Base-by-base conservation (phyloP, 2,797 vertebrate genomes). In the Sebastes trivittatus region DNA sequence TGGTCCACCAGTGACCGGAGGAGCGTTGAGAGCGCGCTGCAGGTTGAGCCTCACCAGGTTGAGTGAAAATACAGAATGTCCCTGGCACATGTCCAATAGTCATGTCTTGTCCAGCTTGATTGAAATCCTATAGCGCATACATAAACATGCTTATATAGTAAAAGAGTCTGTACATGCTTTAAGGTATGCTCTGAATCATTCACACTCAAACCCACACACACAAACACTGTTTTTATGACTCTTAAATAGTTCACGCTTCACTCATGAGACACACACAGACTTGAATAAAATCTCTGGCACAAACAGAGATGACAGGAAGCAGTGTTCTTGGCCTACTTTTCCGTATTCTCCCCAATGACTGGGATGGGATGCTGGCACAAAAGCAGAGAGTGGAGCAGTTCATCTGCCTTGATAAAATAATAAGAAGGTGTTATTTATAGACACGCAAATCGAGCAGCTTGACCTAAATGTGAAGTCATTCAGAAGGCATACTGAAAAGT, bases 401-500 rank as follows among this genome's bases (percentile, higher is more conserved):
- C 71, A 79, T 75, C 32, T 85, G 82, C 79, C 77, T 80, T 89
- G 68, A 90, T 93, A 80, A 93, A 93, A 88, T 93, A 93, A 91
- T 92, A 88, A 94, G 23, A 16, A 86, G 25, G 18, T 60, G 75
- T 79, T 93, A 92, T 92, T 89, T 91, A 87, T 94, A 92, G 85
- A 61, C 27, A 42, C 14, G 11, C 65, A 78, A 61, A 86, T 49
- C 69, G 74, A 82, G 69, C 49, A 63, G 83, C 80, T 34, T 66
- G 81, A 75, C 88, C 86, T 82, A 68, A 81, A 90, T 88, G 67
- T 88, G 76, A 83, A 89, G 52, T 59, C 70, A 71, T 14, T 65
- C 54, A 79, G 70, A 89, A 85, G 59, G 49, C 63, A 59, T 7
- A 65, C 54, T 72, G 68, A 88, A 86, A 88, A 3, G n/a, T 80